Evolutionary conservation across 2,113 vertebrate genomes (phyloP).

Genomic region (Perca flavescens): DNA sequence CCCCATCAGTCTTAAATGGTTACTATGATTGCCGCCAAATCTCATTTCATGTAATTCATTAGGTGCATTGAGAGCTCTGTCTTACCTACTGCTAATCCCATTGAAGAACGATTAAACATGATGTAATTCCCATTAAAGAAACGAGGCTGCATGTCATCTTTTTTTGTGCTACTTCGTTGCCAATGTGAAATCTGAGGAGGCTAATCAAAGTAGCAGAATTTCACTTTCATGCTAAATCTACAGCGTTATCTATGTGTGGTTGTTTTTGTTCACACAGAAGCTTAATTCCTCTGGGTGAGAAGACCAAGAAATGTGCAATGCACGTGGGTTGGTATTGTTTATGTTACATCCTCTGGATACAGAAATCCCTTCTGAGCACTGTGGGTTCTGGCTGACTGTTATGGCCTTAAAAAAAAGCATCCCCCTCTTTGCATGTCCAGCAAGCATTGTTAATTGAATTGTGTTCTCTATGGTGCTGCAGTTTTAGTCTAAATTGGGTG

Average conservation of each 20-base stretch:
- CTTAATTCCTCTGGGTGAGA: slow-evolving; percentile 46
- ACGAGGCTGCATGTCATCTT: slow-evolving; percentile 20
- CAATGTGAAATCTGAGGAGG: not conserved
- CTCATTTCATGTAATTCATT: slow-evolving; percentile 73
- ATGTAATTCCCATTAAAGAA: slow-evolving; percentile 50
- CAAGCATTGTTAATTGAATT: slow-evolving; percentile 59
- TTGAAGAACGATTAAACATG: slow-evolving; percentile 58
- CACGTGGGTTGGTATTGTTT: slow-evolving; percentile 56
- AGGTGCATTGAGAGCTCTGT: slow-evolving; percentile 47
- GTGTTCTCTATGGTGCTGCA: slow-evolving; percentile 15
- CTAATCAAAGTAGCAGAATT: slow-evolving; percentile 24
- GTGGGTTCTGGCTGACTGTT: slow-evolving; percentile 30
- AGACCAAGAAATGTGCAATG: slow-evolving; percentile 34
- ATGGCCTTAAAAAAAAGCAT: slow-evolving; percentile 5
- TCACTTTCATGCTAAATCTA: slow-evolving; percentile 13
- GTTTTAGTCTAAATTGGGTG: slow-evolving; percentile 42
- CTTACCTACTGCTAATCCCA: slow-evolving; percentile 73
- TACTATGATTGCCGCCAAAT: slow-evolving; percentile 66
- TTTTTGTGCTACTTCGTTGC: not conserved
- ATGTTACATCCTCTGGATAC: slow-evolving; percentile 47
- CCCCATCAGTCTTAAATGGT: slow-evolving; percentile 53
- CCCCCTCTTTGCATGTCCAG: slow-evolving; percentile 41
- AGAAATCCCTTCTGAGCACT: slow-evolving; percentile 41
- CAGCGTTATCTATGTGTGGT: slow-evolving; percentile 5
- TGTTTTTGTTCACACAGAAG: slow-evolving; percentile 38